Conservation (phyloP, 2,113 vertebrate genomes). For the Coturnix japonica region DNA sequence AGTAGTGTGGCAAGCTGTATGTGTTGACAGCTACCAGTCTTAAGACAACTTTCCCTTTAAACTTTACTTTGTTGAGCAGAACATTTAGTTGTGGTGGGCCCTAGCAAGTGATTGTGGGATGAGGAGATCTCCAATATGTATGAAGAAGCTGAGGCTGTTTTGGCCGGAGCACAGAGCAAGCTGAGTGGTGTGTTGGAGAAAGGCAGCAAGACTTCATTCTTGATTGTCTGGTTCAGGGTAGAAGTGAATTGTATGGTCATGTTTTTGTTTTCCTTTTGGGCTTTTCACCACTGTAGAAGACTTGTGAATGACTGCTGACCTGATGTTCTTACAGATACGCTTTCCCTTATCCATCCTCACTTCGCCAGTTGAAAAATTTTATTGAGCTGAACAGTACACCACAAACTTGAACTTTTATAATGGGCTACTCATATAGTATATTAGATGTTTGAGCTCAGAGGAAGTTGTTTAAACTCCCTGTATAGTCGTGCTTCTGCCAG, state of each 20-base stretch:
- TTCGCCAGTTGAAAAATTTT: background rate
- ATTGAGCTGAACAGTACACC: background rate
- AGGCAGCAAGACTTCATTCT: background rate
- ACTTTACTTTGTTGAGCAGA: background rate
- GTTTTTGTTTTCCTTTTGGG: background rate
- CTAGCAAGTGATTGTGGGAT: background rate
- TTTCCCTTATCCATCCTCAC: background rate
- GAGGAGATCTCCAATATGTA: background rate
- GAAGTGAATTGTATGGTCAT: background rate
- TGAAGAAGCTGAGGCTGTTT: background rate
- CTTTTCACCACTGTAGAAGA: background rate
- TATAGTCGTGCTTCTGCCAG: background rate
- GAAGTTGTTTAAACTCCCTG: background rate
- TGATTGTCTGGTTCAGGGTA: background rate
- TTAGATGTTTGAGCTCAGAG: background rate
- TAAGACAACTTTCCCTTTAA: background rate
- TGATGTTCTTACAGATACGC: background rate
- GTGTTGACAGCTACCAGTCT: background rate
- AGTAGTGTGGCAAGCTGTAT: background rate
- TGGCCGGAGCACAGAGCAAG: background rate
- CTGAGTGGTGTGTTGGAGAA: background rate
- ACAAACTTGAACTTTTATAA: background rate
- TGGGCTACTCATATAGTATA: background rate
- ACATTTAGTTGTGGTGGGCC: background rate
- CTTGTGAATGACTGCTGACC: fast-evolving